These are phyloP conservation scores for Percopsis transmontana DNA, from an alignment of 2,113 vertebrate genomes.

Conservation along the genomic window DNA sequence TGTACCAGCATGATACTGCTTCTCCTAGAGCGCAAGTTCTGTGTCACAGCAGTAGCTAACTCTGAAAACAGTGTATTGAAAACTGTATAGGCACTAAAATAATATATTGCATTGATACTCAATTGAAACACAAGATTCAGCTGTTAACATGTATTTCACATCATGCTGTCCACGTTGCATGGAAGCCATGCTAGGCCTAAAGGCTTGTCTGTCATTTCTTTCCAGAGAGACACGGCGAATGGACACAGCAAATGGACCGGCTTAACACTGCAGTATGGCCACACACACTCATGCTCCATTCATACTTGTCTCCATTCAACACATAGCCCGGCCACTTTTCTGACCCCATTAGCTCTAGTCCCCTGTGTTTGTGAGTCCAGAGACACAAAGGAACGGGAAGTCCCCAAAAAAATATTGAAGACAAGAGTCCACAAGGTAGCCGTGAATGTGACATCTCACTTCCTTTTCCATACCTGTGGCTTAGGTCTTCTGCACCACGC, in stretches of 20 bases:
- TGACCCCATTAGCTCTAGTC: constrained; percentile 45
- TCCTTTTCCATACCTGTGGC: not conserved
- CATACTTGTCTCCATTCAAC: constrained; percentile 37
- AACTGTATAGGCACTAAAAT: no score
- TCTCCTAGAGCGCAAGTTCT: no score
- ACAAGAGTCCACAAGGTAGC: constrained; percentile 9
- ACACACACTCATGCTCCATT: constrained; percentile 16
- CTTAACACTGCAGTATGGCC: constrained; percentile 40
- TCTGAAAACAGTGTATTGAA: no score
- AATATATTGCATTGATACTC: no score
- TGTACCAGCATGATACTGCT: not conserved
- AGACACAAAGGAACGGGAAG: constrained; percentile 12
- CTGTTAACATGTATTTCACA: no score
- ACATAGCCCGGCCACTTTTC: constrained; percentile 36
- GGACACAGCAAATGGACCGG: constrained; percentile 59
- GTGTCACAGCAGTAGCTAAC: no score
- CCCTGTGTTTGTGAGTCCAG: constrained; percentile 35
- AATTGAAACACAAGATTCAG: no score
- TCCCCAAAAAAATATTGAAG: constrained; percentile 25
- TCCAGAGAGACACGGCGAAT: constrained; percentile 58
- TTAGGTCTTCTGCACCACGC: constrained; percentile 23
- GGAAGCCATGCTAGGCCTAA: not conserved
- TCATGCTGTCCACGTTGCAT: no score
- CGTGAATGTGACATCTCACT: constrained; percentile 2
- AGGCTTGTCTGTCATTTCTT: not conserved